These are phyloP conservation scores for Poeciliopsis turneri DNA, from an alignment of 2,797 vertebrate genomes.

Conservation along the genomic window DNA sequence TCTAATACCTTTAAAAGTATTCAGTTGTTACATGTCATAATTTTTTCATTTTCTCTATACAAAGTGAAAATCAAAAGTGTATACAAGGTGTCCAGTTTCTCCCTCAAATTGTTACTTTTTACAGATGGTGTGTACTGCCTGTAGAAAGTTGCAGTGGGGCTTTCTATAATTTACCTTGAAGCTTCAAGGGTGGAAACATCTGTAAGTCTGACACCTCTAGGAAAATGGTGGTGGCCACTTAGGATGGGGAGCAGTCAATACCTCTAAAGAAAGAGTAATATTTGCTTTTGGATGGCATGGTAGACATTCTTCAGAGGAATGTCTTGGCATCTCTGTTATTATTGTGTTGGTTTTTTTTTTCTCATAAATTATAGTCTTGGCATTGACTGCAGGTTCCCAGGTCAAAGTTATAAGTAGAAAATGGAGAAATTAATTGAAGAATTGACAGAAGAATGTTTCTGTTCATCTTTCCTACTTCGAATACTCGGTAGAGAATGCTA, in stretches of 20 bases:
- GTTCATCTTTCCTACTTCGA: conserved; percentile 31
- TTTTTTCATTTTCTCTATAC: not conserved
- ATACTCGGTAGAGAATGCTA: not conserved
- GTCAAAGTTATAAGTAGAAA: not conserved
- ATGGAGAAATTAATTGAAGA: not conserved
- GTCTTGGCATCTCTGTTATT: not conserved
- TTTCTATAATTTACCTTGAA: not conserved
- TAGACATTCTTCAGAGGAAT: not conserved
- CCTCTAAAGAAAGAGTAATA: not conserved
- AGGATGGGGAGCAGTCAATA: too few species aligned
- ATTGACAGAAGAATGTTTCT: not conserved
- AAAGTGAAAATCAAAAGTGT: not conserved
- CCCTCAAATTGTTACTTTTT: not conserved
- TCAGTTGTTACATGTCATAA: not conserved
- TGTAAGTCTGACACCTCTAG: not conserved
- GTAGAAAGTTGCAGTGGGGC: not conserved
- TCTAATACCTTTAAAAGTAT: too few species aligned
- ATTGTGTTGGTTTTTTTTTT: not conserved
- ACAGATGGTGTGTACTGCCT: not conserved
- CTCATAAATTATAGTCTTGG: not conserved
- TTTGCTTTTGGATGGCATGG: not conserved
- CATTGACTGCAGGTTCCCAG: not conserved
- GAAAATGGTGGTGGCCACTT: not conserved
- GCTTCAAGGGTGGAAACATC: not conserved
- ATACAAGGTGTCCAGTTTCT: not conserved